Percentiles rank a stretch among this genome's conserved stretches.
These are phyloP conservation scores for Leptosomus discolor DNA, from an alignment of 2,113 vertebrate genomes.

Conservation along the genomic window DNA sequence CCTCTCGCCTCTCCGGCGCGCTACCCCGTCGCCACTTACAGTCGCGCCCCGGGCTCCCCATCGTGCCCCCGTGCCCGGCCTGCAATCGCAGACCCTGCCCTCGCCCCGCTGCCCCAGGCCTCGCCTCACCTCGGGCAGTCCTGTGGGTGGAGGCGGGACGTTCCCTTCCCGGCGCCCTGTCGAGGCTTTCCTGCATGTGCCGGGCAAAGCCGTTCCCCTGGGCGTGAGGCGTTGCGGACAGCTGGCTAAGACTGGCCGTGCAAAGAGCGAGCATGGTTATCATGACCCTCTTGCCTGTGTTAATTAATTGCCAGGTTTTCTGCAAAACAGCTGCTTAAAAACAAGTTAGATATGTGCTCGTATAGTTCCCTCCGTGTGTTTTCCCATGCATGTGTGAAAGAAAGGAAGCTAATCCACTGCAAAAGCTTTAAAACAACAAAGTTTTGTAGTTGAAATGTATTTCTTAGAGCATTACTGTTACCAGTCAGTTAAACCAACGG, in stretches of 20 bases:
- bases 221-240: accelerated
- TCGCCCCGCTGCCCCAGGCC: neutral
- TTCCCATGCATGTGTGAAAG: neutral
- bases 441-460: neutral
- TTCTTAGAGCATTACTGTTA: neutral
- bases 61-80: too few relatives aligned
- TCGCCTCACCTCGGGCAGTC: neutral
- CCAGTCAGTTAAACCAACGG: accelerated
- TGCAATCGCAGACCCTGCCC: neutral
- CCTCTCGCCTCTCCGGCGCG: too few relatives aligned
- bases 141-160: neutral
- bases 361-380: neutral
- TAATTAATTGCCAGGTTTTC: neutral
- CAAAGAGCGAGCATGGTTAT: accelerated
- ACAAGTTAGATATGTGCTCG: accelerated
- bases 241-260: neutral
- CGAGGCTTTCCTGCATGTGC: neutral
- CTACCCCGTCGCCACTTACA: neutral
- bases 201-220: too few relatives aligned
- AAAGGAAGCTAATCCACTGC: neutral
- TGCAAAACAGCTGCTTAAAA: neutral
- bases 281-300: neutral
- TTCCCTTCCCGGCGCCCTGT: neutral
- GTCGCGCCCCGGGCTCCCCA: neutral
- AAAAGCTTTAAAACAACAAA: neutral